These are phyloP conservation scores for Pterocles orientalis DNA, from an alignment of 2,113 vertebrate species.

Conservation along the genomic window DNA sequence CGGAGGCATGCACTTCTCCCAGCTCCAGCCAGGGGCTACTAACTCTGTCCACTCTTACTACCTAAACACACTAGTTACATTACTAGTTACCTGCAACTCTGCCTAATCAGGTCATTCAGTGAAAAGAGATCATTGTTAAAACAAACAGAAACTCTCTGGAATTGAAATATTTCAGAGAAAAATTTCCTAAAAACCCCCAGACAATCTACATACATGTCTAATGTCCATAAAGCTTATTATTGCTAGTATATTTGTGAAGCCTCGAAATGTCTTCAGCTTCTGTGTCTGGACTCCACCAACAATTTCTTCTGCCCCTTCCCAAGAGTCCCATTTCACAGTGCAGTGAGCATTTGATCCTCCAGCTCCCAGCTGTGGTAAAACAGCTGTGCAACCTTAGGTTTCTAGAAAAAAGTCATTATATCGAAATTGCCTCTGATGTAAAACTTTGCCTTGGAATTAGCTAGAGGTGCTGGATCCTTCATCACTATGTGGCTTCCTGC, in stretches of 20 bases:
- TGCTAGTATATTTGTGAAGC: not conserved
- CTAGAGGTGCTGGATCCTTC: not conserved
- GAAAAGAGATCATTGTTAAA: not conserved
- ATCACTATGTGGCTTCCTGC: not conserved
- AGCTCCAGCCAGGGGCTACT: not conserved
- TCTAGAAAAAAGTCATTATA: not conserved
- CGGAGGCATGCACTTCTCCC: not conserved
- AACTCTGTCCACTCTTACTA: not conserved
- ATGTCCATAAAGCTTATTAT: not conserved
- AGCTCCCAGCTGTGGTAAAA: not conserved
- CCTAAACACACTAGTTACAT: not conserved
- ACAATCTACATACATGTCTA: not conserved
- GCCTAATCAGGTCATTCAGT: not conserved
- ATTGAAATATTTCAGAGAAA: not conserved
- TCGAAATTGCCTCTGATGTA: not conserved
- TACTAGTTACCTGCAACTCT: not conserved
- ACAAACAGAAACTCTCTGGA: not conserved
- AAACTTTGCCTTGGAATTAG: not conserved
- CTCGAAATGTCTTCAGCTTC: not conserved
- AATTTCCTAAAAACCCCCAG: not conserved
- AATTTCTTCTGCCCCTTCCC: not conserved
- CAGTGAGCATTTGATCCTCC: not conserved
- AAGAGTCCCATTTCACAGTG: not conserved
- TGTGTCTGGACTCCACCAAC: not conserved
- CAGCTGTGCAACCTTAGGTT: not conserved